phyloP scores from a whole-genome alignment of 1,140 invertebrate genomes.

The Brachionus koreanus region DNA sequence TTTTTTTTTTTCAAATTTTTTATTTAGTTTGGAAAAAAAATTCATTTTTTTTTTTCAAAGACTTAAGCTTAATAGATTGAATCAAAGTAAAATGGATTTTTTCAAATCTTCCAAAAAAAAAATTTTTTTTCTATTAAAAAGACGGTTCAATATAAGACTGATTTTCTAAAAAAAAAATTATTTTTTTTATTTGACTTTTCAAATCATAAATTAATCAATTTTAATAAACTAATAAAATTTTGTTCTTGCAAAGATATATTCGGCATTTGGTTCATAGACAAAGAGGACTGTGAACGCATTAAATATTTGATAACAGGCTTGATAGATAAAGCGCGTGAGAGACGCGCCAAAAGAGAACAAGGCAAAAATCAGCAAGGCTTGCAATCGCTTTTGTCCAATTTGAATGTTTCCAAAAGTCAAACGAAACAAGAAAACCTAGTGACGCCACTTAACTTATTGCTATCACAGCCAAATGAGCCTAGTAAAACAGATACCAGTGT shows the following conservation, averaged over 20 bases:
- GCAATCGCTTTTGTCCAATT: background rate
- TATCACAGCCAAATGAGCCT: background rate
- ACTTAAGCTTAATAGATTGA: too few species aligned
- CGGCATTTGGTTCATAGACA: conserved; percentile 42
- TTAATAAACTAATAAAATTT: too few species aligned
- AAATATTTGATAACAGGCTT: background rate
- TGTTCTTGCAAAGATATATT: conserved; percentile 44
- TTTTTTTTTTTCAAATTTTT: too few species aligned
- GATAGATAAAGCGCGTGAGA: conserved; percentile 16
- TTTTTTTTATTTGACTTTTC: too few species aligned
- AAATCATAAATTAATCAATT: too few species aligned
- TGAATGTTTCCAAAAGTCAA: background rate
- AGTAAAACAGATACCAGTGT: background rate
- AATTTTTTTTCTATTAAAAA: too few species aligned
- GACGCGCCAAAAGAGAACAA: conserved; percentile 19
- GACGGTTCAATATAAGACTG: too few species aligned
- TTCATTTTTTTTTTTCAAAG: too few species aligned
- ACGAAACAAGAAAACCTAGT: background rate
- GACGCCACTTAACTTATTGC: background rate
- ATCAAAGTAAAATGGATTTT: too few species aligned
- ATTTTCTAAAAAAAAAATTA: too few species aligned
- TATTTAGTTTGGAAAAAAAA: too few species aligned
- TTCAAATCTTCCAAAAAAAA: too few species aligned
- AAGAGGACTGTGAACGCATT: conserved; percentile 36
- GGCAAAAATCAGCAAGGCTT: background rate